phyloP scores from a whole-genome alignment of 2,888 invertebrate genomes.

The Archips xylosteana region DNA sequence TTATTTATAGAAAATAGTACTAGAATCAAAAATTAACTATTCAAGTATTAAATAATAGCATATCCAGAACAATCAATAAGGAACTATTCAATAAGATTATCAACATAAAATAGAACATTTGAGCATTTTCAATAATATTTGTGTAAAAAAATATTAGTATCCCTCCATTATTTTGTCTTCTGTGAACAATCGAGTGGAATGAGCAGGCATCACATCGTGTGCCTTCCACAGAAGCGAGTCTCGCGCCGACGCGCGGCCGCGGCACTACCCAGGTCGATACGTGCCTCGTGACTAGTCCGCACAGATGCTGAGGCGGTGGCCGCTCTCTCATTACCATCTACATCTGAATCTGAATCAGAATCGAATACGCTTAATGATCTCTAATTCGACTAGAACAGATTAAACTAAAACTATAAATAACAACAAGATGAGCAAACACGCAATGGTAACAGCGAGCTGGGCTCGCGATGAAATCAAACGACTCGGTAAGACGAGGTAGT shows the following conservation, averaged over 20 bases:
- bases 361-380: slow-evolving; percentile 60
- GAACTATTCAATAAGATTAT: slow-evolving; percentile 78
- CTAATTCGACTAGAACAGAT: slow-evolving; percentile 72
- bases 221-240: not conserved
- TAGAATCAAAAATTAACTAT: slow-evolving; percentile 69
- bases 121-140: slow-evolving; percentile 80
- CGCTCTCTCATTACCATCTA: slow-evolving; percentile 55
- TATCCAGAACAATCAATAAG: slow-evolving; percentile 73
- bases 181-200: slow-evolving; percentile 57
- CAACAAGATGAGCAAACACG: slow-evolving; percentile 74
- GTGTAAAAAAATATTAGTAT: slow-evolving; percentile 78
- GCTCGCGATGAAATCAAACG: slow-evolving; percentile 70
- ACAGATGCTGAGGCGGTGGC: slow-evolving; percentile 59
- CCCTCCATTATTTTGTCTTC: slow-evolving; percentile 63
- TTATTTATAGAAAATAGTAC: slow-evolving; percentile 63
- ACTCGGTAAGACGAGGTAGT: slow-evolving; percentile 78
- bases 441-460: slow-evolving; percentile 74
- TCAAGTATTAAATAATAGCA: slow-evolving; percentile 69
- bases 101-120: slow-evolving; percentile 81
- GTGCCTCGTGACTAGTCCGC: slow-evolving; percentile 69
- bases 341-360: slow-evolving; percentile 55
- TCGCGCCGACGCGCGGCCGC: not conserved
- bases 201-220: slow-evolving; percentile 46
- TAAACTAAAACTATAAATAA: slow-evolving; percentile 64
- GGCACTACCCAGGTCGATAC: not conserved